Evolutionary conservation across 2,113 vertebrate species (phyloP), one percentile per base, ranked within the genome.

Genomic region (Sialia sialis): DNA sequence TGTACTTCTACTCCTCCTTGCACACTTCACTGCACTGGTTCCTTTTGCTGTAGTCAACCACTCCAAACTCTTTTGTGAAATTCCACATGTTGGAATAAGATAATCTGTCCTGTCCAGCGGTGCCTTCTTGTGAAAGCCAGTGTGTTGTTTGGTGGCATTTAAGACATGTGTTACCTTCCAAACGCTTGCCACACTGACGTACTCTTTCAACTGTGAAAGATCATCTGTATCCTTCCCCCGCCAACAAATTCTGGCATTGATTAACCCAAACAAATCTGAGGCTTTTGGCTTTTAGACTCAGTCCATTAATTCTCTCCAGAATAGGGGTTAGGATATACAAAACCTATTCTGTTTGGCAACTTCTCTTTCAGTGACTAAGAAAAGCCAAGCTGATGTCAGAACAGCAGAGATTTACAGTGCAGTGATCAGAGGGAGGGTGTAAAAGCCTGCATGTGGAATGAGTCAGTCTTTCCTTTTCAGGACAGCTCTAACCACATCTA

Each of bases 231-330:
- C 91, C 19, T 85, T 92, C 84, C 62, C 54, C 60, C 38, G 85
- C 93, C 94, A 97, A 81, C 77, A 75, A 89, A 93, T 86, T 49
- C 94, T 95, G 88, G 94, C 94, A 21, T 66, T 69, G 84, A 93
- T 89, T 90, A 96, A 94, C 88, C 73, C 84, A 96, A 96, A 96
- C 92, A 96, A 94, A 96, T 90, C 66, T 96, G 94, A 96, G 86
- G 73, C 55, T 93, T 90, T 96, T 96, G 92, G 95, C 92, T 94
- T 95, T 94, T 80, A 49, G 48, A 54, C 66, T 93, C 7, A 26
- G 76, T 72, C 93, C 83, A 54, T 95, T 95, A 95, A 78, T 90
- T 75, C 84, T 81, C 49, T 74, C 59, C 92, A 94, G 92, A 94
- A 64, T 70, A 88, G 72, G 63, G 86, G 72, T 95, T 95, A 91